These are phyloP conservation scores for Protodeltote pygarga DNA, from an alignment of 2,888 invertebrate genomes.

Conservation along the genomic window DNA sequence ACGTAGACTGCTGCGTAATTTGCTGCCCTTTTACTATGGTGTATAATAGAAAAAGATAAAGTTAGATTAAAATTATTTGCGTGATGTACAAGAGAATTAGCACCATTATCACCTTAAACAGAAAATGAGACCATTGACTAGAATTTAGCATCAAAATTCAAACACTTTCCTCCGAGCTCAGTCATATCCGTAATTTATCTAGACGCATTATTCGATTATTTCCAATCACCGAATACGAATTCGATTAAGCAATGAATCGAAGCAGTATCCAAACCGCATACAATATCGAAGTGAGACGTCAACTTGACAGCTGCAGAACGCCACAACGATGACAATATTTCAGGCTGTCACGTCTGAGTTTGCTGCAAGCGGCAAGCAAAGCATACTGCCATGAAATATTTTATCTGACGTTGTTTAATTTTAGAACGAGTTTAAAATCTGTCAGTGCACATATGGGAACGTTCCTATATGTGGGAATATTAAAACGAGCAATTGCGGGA, in stretches of 20 bases:
- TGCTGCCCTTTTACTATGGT: too few relatives aligned
- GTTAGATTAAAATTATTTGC: too few relatives aligned
- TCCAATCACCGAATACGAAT: conserved; percentile 26
- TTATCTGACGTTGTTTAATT: conserved; percentile 53
- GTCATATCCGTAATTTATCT: conserved; percentile 29
- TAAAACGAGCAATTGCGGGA: conserved; percentile 19
- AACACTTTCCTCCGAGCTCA: conserved; percentile 10
- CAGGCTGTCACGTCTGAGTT: conserved; percentile 47
- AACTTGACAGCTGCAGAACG: conserved; percentile 33
- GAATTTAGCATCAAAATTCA: conserved; percentile 22
- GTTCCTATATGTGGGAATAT: conserved; percentile 29
- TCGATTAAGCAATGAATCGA: conserved; percentile 45
- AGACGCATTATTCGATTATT: conserved; percentile 36
- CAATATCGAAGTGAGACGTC: conserved; percentile 36
- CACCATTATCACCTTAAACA: too few relatives aligned
- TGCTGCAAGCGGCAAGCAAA: conserved; percentile 12
- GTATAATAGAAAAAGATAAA: too few relatives aligned
- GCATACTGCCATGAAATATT: conserved; percentile 37
- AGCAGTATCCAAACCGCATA: conserved; percentile 39
- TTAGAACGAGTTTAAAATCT: conserved; percentile 43
- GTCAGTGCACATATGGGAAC: conserved; percentile 40
- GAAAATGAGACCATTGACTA: too few relatives aligned
- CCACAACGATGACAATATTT: conserved; percentile 52
- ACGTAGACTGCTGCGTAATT: too few relatives aligned
- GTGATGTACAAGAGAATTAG: too few relatives aligned